A percentile compares a stretch with the other conserved stretches of the same genome.
Evolutionary conservation across 2,797 vertebrate genomes (phyloP).

Genomic region (Spondyliosoma cantharus): DNA sequence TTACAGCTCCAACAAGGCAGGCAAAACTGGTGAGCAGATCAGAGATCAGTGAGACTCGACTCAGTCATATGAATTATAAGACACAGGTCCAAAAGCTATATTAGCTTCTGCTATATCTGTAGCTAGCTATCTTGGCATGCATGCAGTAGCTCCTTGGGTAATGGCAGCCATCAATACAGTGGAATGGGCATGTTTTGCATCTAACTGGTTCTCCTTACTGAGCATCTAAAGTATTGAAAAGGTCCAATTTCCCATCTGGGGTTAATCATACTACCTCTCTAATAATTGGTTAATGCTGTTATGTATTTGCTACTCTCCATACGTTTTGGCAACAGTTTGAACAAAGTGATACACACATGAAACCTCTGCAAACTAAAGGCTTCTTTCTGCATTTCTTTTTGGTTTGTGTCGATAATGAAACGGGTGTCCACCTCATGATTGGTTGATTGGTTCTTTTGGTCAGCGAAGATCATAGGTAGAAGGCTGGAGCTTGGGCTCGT

Average conservation of each 20-base stretch:
- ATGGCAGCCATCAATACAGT: slow-evolving; percentile 7
- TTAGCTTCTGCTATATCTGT: neutral
- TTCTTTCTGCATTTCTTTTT: slow-evolving; percentile 31
- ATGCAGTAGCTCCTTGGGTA: slow-evolving; percentile 9
- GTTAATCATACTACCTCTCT: neutral
- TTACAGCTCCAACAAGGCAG: slow-evolving; percentile 5
- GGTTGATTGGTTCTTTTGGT: slow-evolving; percentile 50
- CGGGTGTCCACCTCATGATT: slow-evolving; percentile 7
- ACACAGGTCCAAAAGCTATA: slow-evolving; percentile 17
- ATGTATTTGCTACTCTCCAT: slow-evolving; percentile 38
- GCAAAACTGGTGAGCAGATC: slow-evolving; percentile 8
- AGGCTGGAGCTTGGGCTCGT: slow-evolving; percentile 34
- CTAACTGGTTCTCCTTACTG: neutral
- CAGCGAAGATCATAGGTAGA: slow-evolving; percentile 40
- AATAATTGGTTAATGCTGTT: slow-evolving; percentile 29
- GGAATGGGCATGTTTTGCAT: neutral
- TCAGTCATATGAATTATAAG: slow-evolving; percentile 29
- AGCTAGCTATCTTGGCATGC: neutral
- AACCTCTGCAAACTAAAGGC: neutral
- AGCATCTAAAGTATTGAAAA: slow-evolving; percentile 2
- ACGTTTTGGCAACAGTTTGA: slow-evolving; percentile 33
- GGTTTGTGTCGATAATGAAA: slow-evolving; percentile 21
- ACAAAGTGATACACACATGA: neutral
- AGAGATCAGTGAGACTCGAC: slow-evolving; percentile 9
- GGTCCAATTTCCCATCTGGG: neutral